These are phyloP conservation scores for Rhodinocichla rosea DNA, from an alignment of 2,113 vertebrate species.

Conservation along the genomic window DNA sequence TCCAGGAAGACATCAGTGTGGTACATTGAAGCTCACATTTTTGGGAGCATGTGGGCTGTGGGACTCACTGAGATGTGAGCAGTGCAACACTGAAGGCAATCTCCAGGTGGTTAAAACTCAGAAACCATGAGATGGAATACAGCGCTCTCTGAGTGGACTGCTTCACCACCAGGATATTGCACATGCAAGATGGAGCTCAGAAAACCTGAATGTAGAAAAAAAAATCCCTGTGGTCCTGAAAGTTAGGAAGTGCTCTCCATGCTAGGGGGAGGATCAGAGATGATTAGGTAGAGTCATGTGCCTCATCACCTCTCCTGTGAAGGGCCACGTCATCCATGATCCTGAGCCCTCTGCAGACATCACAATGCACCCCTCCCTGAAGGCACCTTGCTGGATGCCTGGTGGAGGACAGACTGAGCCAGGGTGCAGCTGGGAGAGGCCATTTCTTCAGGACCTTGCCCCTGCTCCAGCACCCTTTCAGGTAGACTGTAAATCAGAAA, in stretches of 20 bases:
- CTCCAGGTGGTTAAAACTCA: neutral
- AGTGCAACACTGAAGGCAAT: neutral
- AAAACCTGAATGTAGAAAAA: neutral
- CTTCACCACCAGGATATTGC: neutral
- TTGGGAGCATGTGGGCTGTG: neutral
- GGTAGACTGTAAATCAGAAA: neutral
- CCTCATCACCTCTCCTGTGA: neutral
- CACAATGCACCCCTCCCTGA: neutral
- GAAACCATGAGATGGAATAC: neutral
- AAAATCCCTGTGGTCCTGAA: neutral
- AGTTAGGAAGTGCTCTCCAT: rapidly evolving
- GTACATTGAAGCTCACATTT: neutral
- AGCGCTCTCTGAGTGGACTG: neutral
- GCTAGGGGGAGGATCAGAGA: neutral
- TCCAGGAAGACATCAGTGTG: neutral
- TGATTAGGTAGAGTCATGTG: neutral
- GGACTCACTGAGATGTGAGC: neutral
- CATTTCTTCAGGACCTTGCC: neutral
- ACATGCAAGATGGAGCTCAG: neutral
- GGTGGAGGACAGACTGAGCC: neutral
- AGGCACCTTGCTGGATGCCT: neutral
- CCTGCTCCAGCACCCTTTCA: neutral
- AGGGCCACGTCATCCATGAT: rapidly evolving
- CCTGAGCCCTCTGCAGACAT: neutral
- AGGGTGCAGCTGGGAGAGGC: neutral